Evolutionary conservation across 2,888 invertebrate species (phyloP).

Genomic region (Ormyrus nitidulus): DNA sequence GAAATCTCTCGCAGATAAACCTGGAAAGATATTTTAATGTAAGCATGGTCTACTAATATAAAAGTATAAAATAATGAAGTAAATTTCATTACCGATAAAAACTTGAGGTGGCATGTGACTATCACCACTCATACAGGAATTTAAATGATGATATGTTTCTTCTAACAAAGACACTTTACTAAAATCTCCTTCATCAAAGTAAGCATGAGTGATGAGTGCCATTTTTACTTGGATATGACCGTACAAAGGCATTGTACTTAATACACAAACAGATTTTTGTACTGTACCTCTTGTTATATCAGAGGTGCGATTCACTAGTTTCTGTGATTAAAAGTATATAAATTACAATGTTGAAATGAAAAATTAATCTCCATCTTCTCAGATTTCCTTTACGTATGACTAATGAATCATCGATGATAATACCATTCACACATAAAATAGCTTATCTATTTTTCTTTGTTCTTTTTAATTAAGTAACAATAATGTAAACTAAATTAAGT

Average conservation of each 20-base stretch:
- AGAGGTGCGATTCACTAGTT: constrained; percentile 92
- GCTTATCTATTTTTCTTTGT: constrained; percentile 14
- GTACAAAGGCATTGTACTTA: constrained; percentile 93
- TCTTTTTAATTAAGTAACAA: background rate
- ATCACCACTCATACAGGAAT: constrained; percentile 84
- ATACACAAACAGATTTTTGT: constrained; percentile 97
- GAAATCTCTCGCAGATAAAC: constrained; percentile 88
- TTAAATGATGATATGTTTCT: constrained; percentile 94
- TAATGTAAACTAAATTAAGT: background rate
- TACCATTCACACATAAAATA: constrained; percentile 1
- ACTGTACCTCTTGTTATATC: constrained; percentile 98
- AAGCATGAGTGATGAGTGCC: constrained; percentile 96
- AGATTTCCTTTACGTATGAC: background rate
- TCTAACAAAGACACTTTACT: constrained; percentile 90
- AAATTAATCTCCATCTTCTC: no score
- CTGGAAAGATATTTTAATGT: constrained; percentile 76
- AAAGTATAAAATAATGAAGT: background rate
- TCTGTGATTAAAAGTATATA: constrained; percentile 77
- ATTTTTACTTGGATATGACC: constrained; percentile 97
- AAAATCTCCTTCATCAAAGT: constrained; percentile 97
- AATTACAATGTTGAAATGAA: constrained; percentile 8
- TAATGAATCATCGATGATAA: constrained; percentile 46
- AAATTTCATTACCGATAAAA: constrained; percentile 79
- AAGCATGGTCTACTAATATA: background rate
- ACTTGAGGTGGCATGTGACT: constrained; percentile 81